Evolutionary conservation across 2,888 invertebrate species (phyloP), one percentile per base, ranked within the genome.

Genomic region (Acronicta leporina): DNA sequence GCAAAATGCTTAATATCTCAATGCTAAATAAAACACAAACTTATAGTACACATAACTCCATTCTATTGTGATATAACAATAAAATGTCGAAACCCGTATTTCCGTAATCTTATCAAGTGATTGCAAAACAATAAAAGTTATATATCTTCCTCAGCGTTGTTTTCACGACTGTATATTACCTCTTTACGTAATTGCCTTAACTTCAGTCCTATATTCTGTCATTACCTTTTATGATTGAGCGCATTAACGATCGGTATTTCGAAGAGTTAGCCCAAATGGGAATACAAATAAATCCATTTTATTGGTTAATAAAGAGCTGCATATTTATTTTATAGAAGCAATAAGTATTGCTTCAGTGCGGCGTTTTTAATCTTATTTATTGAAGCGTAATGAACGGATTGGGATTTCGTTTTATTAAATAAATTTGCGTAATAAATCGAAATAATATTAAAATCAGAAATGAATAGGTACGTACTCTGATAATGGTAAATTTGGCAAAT

Each of bases 171-270:
- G 45, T 54, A 63, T 40, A 30, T 56, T 63, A 63, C 61, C 61
- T 61, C 30, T 57, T 66, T 51, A 67, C 49, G 59, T 68, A 75
- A 68, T 65, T 70, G 68, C 63, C 58, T 56, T 49, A 55, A 66
- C 60, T 59, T 58, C 40, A 47, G 35, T 56, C 48, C 51, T 61
- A 63, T 55, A 57, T 56, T 46, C 47, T 59, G 42, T 50, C 65
- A 65, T 72, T 67, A 59, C 20, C 35, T 54, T 47, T 61, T 66
- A 69, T 61, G 56, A 64, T 63, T 53, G 49, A 51, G 44, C 54
- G 47, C 40, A 58, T 57, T 63, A 65, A 43, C 41, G 40, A 64
- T 63, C 52, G 51, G 55, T 55, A 40, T 66, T 66, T 49, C 63
- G 44, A 47, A 53, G 14, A 30, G 14, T 43, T 47, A 16, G 9